Evolutionary conservation across 2,797 vertebrate species (phyloP).

Genomic region (Enteromius fasciolatus): DNA sequence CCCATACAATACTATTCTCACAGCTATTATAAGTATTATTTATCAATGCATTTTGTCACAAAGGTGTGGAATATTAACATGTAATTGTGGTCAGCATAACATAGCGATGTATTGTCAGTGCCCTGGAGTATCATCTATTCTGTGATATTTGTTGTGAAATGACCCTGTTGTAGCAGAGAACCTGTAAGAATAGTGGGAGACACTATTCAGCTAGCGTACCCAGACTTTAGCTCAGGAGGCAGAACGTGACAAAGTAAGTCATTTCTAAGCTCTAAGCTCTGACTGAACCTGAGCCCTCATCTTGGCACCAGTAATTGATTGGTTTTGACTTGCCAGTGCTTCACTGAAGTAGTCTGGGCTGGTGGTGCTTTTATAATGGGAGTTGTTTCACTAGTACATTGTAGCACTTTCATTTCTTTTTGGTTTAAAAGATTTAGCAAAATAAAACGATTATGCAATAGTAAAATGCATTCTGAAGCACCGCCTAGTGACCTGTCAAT

Average conservation of each 20-base stretch:
- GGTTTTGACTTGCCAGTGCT: slow-evolving; percentile 46
- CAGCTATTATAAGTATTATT: background rate
- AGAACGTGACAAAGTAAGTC: slow-evolving; percentile 11
- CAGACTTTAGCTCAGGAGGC: slow-evolving; percentile 22
- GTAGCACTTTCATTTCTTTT: background rate
- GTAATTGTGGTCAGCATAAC: background rate
- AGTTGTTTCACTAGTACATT: slow-evolving; percentile 19
- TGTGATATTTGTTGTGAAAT: slow-evolving; percentile 12
- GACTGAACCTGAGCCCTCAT: slow-evolving; percentile 12
- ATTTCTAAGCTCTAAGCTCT: slow-evolving; percentile 10
- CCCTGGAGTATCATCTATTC: background rate
- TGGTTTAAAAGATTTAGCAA: slow-evolving; percentile 11
- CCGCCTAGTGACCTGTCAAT: background rate
- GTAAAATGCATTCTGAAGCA: background rate
- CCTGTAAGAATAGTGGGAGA: slow-evolving; percentile 4
- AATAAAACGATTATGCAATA: background rate
- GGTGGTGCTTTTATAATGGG: slow-evolving; percentile 28
- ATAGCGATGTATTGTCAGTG: background rate
- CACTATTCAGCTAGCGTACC: slow-evolving; percentile 9
- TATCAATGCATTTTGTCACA: background rate
- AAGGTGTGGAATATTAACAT: background rate
- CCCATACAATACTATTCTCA: background rate
- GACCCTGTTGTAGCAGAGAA: slow-evolving; percentile 14
- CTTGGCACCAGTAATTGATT: slow-evolving; percentile 23
- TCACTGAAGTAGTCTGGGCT: slow-evolving; percentile 29